Conservation (phyloP, 2,113 vertebrate genomes). For the Syngnathus floridae region DNA sequence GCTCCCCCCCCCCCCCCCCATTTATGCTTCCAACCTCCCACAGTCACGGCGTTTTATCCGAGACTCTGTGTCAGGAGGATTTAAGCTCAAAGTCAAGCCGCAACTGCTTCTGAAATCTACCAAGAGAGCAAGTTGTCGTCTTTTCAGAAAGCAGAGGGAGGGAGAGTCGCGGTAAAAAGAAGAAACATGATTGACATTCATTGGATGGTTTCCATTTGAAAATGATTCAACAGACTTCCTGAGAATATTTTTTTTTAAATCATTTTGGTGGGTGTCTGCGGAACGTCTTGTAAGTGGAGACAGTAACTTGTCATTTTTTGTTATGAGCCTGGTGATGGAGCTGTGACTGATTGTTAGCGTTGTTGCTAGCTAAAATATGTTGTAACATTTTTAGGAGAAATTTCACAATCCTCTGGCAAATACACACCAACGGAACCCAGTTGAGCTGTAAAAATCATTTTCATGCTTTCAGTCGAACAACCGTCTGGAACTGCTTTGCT, state of each 20-base stretch:
- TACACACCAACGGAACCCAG: background rate
- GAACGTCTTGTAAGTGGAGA: background rate
- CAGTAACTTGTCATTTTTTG: background rate
- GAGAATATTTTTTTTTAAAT: background rate
- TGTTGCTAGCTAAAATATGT: background rate
- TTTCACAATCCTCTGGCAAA: background rate
- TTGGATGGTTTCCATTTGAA: conserved; percentile 5
- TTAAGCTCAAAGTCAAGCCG: conserved; percentile 6
- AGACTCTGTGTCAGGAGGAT: conserved; percentile 8
- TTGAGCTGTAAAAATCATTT: background rate
- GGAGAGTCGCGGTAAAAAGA: conserved; percentile 7
- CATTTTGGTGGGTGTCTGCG: background rate
- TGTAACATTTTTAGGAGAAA: too few species aligned
- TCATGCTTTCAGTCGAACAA: too few species aligned
- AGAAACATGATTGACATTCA: conserved; percentile 12
- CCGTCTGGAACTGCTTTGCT: too few species aligned
- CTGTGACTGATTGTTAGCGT: background rate
- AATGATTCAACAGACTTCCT: background rate
- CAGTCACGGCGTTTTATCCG: conserved; percentile 6
- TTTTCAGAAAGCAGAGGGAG: conserved; percentile 3
- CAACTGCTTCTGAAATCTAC: conserved; percentile 5
- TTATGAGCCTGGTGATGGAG: background rate
- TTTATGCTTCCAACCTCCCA: conserved; percentile 1
- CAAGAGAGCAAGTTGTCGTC: conserved; percentile 9
- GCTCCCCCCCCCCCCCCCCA: background rate